These are phyloP conservation scores for Sinosuthora webbiana DNA, from an alignment of 2,113 vertebrate species.

Conservation along the genomic window DNA sequence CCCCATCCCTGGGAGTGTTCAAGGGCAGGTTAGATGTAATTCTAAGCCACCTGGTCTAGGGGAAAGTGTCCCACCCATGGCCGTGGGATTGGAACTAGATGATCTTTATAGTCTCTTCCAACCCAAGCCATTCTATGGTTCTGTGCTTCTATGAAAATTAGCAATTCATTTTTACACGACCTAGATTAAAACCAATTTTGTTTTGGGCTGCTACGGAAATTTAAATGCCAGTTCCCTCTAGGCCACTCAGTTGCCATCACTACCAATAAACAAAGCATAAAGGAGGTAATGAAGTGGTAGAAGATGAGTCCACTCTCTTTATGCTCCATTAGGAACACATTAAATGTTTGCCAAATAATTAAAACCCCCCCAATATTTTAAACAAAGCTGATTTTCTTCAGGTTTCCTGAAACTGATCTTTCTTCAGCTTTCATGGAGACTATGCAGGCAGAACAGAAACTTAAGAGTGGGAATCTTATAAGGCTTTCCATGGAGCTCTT, in stretches of 20 bases:
- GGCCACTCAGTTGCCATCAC: background rate
- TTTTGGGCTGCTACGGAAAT: background rate
- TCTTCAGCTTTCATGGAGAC: background rate
- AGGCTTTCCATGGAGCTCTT: background rate
- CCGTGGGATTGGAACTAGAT: background rate
- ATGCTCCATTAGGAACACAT: background rate
- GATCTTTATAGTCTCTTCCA: background rate
- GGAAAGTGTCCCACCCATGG: background rate
- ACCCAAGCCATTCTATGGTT: background rate
- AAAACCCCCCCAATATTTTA: rapidly evolving
- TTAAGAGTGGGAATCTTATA: background rate
- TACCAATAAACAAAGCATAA: background rate
- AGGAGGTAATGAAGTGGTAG: slow-evolving; percentile 27
- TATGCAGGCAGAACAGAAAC: background rate
- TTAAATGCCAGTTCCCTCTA: background rate
- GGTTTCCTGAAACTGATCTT: background rate
- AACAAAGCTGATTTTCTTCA: background rate
- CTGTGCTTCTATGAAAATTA: background rate
- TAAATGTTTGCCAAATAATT: slow-evolving; percentile 11
- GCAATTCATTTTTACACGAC: background rate
- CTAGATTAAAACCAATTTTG: background rate
- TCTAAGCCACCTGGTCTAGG: background rate
- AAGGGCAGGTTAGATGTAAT: background rate
- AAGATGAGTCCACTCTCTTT: background rate
- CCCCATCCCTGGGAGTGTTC: background rate